These are phyloP conservation scores for Agrilus planipennis DNA, from an alignment of 1,140 invertebrate genomes.

Conservation along the genomic window DNA sequence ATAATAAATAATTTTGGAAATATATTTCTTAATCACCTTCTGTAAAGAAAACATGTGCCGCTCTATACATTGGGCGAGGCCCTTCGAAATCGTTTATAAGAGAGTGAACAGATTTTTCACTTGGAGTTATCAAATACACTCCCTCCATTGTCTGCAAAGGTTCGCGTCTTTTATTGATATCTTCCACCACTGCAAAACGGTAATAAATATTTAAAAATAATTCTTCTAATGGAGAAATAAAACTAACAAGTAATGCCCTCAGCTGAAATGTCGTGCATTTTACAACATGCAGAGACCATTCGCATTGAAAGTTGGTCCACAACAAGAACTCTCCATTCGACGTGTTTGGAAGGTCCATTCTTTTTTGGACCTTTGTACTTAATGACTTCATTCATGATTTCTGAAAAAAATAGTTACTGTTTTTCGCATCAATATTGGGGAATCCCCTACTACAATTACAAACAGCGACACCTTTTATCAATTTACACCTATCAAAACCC, in stretches of 20 bases:
- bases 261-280: conserved; percentile 99
- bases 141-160: conserved; percentile 93
- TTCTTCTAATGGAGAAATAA: not conserved
- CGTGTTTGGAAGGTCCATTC: conserved; percentile 41
- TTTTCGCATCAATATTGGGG: not conserved
- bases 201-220: not conserved
- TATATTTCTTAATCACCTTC: conserved; percentile 62
- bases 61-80: conserved; percentile 80
- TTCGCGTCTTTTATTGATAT: conserved; percentile 95
- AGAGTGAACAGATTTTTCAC: conserved; percentile 78
- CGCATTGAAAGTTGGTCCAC: conserved; percentile 97
- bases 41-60: conserved; percentile 97
- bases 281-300: conserved; percentile 98
- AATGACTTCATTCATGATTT: conserved; percentile 99
- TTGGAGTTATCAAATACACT: conserved; percentile 95
- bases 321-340: conserved; percentile 95
- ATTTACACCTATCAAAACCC: too few relatives aligned
- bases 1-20: not conserved
- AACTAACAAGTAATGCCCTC: conserved; percentile 92
- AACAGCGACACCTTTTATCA: conserved; percentile 3
- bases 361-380: conserved; percentile 76
- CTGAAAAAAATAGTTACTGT: conserved; percentile 45
- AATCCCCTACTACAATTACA: conserved; percentile 1
- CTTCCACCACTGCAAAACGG: conserved; percentile 78
- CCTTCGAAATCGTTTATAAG: conserved; percentile 91